These are phyloP conservation scores for Cantharis lateralis DNA, from an alignment of 2,888 invertebrate genomes.

Conservation along the genomic window DNA sequence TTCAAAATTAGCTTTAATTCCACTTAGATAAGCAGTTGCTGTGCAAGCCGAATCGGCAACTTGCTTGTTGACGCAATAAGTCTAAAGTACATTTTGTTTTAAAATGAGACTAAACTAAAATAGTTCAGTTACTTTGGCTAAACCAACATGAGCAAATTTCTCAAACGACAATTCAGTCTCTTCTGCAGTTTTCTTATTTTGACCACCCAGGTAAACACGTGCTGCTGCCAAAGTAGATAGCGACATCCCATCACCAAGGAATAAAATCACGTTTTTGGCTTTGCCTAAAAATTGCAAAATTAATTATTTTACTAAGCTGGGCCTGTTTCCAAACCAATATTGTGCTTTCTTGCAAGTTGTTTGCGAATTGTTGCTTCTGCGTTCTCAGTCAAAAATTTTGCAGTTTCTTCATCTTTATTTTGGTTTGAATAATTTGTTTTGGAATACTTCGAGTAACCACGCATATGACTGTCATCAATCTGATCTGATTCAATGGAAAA, in stretches of 20 bases:
- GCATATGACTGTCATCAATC: background rate
- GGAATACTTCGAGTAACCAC: background rate
- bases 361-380: background rate
- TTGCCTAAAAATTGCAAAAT: background rate
- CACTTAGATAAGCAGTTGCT: slow-evolving; percentile 78
- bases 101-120: background rate
- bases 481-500: background rate
- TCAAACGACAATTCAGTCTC: slow-evolving; percentile 73
- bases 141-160: slow-evolving; percentile 71
- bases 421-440: background rate
- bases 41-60: slow-evolving; percentile 85
- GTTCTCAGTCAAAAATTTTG: background rate
- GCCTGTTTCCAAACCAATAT: background rate
- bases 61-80: slow-evolving; percentile 74
- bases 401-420: background rate
- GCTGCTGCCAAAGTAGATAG: background rate
- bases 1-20: slow-evolving; percentile 77
- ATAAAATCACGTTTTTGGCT: background rate
- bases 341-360: background rate
- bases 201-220: slow-evolving; percentile 58
- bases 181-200: slow-evolving; percentile 64
- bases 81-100: slow-evolving; percentile 56
- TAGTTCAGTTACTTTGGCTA: slow-evolving; percentile 71
- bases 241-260: background rate
- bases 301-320: background rate